Evolutionary conservation across 2,797 vertebrate genomes (phyloP).

Genomic region (Melanotaenia trifasciata): DNA sequence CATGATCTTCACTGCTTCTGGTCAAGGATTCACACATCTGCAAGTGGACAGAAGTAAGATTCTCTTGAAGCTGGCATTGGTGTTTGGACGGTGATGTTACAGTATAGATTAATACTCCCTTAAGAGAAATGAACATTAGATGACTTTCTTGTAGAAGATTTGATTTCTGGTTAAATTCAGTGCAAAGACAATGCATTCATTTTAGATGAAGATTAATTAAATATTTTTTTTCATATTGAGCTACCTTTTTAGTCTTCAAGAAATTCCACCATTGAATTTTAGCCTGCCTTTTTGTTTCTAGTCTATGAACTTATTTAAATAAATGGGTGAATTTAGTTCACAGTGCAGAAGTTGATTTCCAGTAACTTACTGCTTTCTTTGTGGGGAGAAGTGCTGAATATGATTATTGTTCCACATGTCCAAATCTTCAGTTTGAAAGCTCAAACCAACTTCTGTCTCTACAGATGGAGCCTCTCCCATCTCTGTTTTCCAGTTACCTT

Average conservation of each 20-base stretch:
- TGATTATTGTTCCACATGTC: not conserved
- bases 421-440: not conserved
- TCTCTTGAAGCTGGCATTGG: too few species aligned
- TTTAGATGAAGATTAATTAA: too few species aligned
- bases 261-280: too few species aligned
- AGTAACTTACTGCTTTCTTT: not conserved
- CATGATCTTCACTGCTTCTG: constrained; percentile 78
- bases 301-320: not conserved
- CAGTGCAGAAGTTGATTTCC: not conserved
- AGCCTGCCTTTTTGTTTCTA: not conserved
- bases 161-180: too few species aligned
- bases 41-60: constrained; percentile 77
- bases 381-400: not conserved
- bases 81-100: not conserved
- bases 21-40: constrained; percentile 68
- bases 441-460: not conserved
- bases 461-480: constrained; percentile 74
- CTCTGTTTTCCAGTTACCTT: constrained; percentile 74
- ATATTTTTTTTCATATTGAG: not conserved
- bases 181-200: too few species aligned
- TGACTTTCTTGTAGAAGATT: too few species aligned
- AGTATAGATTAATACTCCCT: not conserved
- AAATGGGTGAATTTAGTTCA: not conserved
- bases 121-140: not conserved
- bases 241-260: too few species aligned